Evolutionary conservation across 2,113 vertebrate species (phyloP).

Genomic region (Laticauda laticaudata): DNA sequence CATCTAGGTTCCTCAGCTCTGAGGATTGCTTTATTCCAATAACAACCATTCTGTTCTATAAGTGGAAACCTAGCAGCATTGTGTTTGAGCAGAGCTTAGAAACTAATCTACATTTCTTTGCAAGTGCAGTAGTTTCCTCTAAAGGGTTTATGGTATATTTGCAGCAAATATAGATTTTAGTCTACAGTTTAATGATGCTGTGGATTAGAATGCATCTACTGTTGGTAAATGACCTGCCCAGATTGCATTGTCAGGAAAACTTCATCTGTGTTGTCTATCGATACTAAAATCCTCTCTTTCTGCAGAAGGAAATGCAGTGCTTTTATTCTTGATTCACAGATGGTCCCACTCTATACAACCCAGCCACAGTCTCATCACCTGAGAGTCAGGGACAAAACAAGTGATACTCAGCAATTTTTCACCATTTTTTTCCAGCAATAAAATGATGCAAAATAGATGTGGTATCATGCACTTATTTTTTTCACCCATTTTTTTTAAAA

Average conservation of each 20-base stretch:
- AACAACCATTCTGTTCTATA: neutral
- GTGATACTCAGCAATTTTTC: neutral
- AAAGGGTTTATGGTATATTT: neutral
- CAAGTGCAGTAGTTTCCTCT: neutral
- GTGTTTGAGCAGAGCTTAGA: neutral
- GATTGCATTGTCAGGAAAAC: neutral
- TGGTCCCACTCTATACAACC: neutral
- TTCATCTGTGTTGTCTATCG: neutral
- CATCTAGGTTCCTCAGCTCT: constrained; percentile 10
- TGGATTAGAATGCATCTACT: constrained; percentile 7
- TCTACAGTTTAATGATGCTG: constrained; percentile 29
- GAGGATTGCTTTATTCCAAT: neutral
- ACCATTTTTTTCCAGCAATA: neutral
- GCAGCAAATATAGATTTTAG: neutral
- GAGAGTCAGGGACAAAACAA: neutral
- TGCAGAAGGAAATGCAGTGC: neutral
- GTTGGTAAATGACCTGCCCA: neutral
- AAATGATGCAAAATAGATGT: neutral
- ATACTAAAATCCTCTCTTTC: neutral
- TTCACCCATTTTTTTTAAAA: neutral
- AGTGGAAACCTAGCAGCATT: neutral
- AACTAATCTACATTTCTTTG: neutral
- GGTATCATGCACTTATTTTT: neutral
- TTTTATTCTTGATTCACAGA: neutral
- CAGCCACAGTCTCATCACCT: neutral